A percentile compares a stretch with the other conserved stretches of the same genome.
phyloP scores from a whole-genome alignment of 53 echinoderm and acorn worm species.

The Holothuria scabra region DNA sequence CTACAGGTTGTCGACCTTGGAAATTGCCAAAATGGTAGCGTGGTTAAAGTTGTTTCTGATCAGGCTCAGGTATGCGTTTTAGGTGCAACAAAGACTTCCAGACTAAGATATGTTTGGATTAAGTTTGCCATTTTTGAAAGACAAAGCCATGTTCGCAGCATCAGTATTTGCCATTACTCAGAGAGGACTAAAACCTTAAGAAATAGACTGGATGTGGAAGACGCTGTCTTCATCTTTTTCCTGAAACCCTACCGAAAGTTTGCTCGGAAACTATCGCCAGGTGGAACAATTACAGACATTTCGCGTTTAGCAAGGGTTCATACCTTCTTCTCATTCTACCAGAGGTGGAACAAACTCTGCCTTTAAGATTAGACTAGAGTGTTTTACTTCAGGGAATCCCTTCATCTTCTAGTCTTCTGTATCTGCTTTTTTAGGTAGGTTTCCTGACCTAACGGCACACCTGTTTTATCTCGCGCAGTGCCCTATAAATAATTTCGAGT shows the following conservation, averaged over 20 bases:
- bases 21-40: constrained; percentile 2
- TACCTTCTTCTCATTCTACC: constrained; percentile 44
- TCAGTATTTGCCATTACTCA: neutral
- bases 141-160: neutral
- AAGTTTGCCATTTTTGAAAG: neutral
- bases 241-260: neutral
- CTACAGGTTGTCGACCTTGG: neutral
- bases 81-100: neutral
- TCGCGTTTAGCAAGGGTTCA: constrained; percentile 15
- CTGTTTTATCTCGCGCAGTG: constrained; percentile 37
- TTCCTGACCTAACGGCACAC: constrained; percentile 10
- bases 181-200: neutral
- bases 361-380: neutral
- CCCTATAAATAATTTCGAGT: too few species aligned
- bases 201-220: neutral
- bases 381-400: neutral
- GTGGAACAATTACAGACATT: constrained; percentile 43
- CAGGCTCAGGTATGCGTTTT: neutral
- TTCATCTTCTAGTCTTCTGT: neutral
- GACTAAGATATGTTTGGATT: neutral
- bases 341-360: constrained; percentile 40
- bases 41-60: neutral
- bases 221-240: neutral
- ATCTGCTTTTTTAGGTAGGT: neutral
- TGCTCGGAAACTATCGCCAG: too few species aligned